Evolutionary conservation across 2,797 vertebrate genomes (phyloP).

Genomic region (Moxostoma hubbsi): DNA sequence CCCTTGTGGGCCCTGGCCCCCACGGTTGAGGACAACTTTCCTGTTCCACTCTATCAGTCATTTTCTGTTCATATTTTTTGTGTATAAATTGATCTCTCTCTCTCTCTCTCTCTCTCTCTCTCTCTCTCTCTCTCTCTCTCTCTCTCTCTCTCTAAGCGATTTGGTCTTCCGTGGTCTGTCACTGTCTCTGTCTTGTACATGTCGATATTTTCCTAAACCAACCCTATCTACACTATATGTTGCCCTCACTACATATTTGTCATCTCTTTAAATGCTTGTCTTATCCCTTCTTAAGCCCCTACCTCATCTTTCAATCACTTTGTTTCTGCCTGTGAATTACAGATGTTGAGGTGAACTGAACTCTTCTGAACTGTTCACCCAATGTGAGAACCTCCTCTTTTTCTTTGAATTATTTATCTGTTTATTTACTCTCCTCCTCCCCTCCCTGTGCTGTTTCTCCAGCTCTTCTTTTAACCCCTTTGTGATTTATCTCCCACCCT

Average conservation of each 20-base stretch:
- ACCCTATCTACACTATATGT: background rate
- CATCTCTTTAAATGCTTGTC: background rate
- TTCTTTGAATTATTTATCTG: slow-evolving; percentile 57
- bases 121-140: no score
- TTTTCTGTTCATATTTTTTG: no score
- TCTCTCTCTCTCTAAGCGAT: no score
- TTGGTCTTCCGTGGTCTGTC: no score
- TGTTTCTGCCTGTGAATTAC: background rate
- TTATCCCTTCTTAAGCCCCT: background rate
- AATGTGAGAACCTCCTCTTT: background rate
- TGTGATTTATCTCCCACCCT: slow-evolving; percentile 60
- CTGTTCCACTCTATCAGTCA: no score
- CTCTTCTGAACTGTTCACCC: slow-evolving; percentile 14
- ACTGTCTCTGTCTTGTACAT: background rate
- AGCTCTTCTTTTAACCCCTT: slow-evolving; percentile 55
- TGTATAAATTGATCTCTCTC: no score
- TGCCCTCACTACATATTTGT: no score
- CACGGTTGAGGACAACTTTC: no score
- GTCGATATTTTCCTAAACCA: background rate
- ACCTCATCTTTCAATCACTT: background rate
- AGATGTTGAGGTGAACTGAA: background rate
- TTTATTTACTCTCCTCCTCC: slow-evolving; percentile 62
- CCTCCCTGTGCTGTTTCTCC: slow-evolving; percentile 37
- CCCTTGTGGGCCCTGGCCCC: no score
- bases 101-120: no score